Conservation (phyloP, 2,888 invertebrate species). For the Andrena flavipes region DNA sequence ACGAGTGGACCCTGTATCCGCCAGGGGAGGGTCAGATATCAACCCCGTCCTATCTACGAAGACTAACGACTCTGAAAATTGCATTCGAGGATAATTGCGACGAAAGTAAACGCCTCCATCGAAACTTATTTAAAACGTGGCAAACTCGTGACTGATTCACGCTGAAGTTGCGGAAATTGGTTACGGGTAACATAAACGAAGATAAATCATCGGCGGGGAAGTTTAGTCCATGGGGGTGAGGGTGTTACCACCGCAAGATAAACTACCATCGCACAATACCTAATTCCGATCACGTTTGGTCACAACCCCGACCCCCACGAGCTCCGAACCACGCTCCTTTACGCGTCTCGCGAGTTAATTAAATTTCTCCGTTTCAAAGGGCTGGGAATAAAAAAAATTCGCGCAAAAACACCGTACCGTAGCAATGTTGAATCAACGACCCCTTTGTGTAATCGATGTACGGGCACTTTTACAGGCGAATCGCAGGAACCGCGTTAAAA, state of each 20-base stretch:
- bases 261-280: slow-evolving; percentile 60
- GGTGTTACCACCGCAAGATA: slow-evolving; percentile 52
- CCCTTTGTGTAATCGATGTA: background rate
- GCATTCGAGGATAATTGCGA: slow-evolving; percentile 28
- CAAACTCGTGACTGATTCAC: slow-evolving; percentile 58
- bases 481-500: background rate
- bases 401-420: background rate
- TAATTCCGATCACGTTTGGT: slow-evolving; percentile 54
- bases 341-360: slow-evolving; percentile 40
- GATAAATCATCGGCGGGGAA: slow-evolving; percentile 62
- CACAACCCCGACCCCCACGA: slow-evolving; percentile 35
- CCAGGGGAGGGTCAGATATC: background rate
- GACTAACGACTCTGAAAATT: slow-evolving; percentile 31
- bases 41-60: background rate
- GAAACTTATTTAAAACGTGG: slow-evolving; percentile 56
- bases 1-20: too few relatives aligned
- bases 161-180: slow-evolving; percentile 56
- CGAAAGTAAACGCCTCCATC: slow-evolving; percentile 28
- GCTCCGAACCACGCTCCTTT: background rate
- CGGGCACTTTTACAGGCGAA: background rate
- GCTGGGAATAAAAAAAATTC: background rate
- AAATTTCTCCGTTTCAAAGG: slow-evolving; percentile 36
- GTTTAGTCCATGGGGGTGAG: slow-evolving; percentile 42
- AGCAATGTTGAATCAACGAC: background rate
- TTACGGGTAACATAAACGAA: slow-evolving; percentile 60